phyloP scores from a whole-genome alignment of 53 echinoderm and acorn worm species.

The Patiria pectinifera region DNA sequence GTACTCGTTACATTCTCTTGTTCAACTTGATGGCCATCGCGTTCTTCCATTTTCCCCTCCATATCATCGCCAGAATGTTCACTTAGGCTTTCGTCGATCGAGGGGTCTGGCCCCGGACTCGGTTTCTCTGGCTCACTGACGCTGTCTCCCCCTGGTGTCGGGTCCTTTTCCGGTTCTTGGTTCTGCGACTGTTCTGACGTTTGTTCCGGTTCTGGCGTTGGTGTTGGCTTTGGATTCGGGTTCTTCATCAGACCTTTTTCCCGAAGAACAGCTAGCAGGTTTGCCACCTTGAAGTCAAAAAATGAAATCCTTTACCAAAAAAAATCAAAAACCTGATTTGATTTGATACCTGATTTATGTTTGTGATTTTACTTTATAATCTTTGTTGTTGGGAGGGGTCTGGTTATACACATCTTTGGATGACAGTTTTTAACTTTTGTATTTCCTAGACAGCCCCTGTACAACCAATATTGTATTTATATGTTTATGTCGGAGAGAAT shows the following conservation, averaged over 20 bases:
- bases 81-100: background rate
- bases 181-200: background rate
- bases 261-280: conserved; percentile 37
- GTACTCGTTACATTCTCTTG: background rate
- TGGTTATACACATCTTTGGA: too few relatives aligned
- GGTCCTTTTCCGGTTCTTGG: background rate
- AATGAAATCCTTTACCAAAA: background rate
- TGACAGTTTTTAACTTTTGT: too few relatives aligned
- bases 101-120: background rate
- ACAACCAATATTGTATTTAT: too few relatives aligned
- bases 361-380: too few relatives aligned
- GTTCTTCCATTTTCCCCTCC: background rate
- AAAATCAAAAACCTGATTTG: too few relatives aligned
- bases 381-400: too few relatives aligned
- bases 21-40: background rate
- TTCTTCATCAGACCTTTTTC: conserved; percentile 22
- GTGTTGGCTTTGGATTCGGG: background rate
- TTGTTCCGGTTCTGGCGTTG: background rate
- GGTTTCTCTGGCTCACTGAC: background rate
- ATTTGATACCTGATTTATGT: too few relatives aligned
- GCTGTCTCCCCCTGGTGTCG: background rate
- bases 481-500: too few relatives aligned
- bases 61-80: background rate
- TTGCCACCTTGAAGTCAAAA: conserved; percentile 23
- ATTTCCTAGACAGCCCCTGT: too few relatives aligned